phyloP scores from a whole-genome alignment of 2,113 vertebrate species.

The Boleophthalmus pectinirostris region DNA sequence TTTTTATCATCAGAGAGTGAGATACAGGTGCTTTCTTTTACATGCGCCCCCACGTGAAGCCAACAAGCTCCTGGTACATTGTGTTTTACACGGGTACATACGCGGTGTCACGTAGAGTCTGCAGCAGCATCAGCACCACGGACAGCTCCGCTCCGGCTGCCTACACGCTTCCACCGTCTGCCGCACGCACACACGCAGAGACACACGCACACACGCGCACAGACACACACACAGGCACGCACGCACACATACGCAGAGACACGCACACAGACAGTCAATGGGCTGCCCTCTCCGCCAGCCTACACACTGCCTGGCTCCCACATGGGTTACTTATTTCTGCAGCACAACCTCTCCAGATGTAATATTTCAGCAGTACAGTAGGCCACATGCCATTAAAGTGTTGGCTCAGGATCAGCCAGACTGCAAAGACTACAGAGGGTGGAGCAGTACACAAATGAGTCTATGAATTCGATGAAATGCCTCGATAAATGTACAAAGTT shows the following conservation, averaged over 20 bases:
- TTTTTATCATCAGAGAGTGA: not conserved
- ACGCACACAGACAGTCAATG: slow-evolving; percentile 21
- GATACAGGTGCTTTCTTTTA: not conserved
- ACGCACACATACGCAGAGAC: slow-evolving; percentile 1
- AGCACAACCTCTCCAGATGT: not conserved
- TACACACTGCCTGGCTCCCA: slow-evolving; percentile 5
- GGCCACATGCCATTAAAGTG: not conserved
- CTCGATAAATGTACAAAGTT: not conserved
- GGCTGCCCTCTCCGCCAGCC: slow-evolving; percentile 28
- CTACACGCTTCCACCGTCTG: slow-evolving; percentile 27
- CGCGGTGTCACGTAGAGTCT: not conserved
- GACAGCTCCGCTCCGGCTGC: slow-evolving; percentile 59
- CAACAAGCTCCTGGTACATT: not conserved
- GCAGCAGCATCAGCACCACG: slow-evolving; percentile 68
- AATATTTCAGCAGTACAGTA: slow-evolving; percentile 2
- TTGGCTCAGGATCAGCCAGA: not conserved
- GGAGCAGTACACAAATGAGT: not conserved
- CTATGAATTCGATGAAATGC: not conserved
- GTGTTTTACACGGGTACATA: not conserved
- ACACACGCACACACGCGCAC: not conserved
- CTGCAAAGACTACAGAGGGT: not conserved
- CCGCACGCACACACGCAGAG: not conserved
- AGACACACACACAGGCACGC: not conserved
- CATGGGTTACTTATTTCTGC: slow-evolving; percentile 1
- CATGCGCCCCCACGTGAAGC: not conserved